phyloP scores from a whole-genome alignment of 2,888 invertebrate genomes.

The Hypselothyrea guttata region DNA sequence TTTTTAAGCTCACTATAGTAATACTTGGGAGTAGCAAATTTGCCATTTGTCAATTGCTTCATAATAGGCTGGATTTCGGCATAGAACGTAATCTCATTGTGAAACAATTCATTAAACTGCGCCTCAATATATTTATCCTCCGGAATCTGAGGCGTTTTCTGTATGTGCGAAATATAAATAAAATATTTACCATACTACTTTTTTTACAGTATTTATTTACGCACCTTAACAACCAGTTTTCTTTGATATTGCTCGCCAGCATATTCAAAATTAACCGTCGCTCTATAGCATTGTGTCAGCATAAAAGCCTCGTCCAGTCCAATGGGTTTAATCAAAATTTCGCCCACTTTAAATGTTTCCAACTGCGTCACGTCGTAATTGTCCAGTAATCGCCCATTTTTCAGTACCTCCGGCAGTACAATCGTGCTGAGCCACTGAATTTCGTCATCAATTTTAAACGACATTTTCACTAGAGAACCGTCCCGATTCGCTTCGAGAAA shows the following conservation, averaged over 20 bases:
- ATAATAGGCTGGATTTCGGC: slow-evolving; percentile 75
- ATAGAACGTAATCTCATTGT: slow-evolving; percentile 79
- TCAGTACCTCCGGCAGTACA: slow-evolving; percentile 58
- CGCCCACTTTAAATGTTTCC: slow-evolving; percentile 46
- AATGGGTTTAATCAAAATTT: slow-evolving; percentile 59
- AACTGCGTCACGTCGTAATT: slow-evolving; percentile 23
- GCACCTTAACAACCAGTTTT: slow-evolving; percentile 74
- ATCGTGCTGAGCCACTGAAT: slow-evolving; percentile 54
- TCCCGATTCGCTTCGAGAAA: slow-evolving; percentile 5
- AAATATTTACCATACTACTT: neutral
- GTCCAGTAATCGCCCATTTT: slow-evolving; percentile 47
- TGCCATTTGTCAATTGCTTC: slow-evolving; percentile 41
- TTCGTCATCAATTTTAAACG: slow-evolving; percentile 48
- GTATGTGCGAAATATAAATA: neutral
- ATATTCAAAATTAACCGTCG: slow-evolving; percentile 56
- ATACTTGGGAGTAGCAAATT: slow-evolving; percentile 69
- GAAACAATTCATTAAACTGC: slow-evolving; percentile 72
- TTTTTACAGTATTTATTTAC: neutral
- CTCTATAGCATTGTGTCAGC: slow-evolving; percentile 77
- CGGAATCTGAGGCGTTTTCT: slow-evolving; percentile 79
- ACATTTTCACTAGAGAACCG: slow-evolving; percentile 28
- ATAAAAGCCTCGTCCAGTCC: slow-evolving; percentile 74
- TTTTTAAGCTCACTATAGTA: slow-evolving; percentile 71
- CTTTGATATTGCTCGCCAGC: slow-evolving; percentile 33
- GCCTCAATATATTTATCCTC: slow-evolving; percentile 61